A percentile compares a stretch with the other conserved stretches of the same genome.
Conservation (phyloP, 1,140 invertebrate species). For the Aphelinus atriplicis region DNA sequence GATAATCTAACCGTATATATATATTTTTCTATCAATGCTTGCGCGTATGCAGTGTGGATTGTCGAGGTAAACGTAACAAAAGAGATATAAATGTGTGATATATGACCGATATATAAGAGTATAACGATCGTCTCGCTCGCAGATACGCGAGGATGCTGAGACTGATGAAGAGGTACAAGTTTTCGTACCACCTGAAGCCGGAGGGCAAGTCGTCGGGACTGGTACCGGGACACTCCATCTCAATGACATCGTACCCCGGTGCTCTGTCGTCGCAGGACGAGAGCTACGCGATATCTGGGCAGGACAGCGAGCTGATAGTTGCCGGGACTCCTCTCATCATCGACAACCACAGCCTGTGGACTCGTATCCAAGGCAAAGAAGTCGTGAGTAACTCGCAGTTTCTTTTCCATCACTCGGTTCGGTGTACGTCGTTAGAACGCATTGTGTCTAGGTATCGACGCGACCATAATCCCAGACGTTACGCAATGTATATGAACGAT, state of each 20-base stretch:
- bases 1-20: too few species aligned
- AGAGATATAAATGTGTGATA: constrained; percentile 21
- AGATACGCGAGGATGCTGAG: constrained; percentile 88
- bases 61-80: not conserved
- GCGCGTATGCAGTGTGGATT: too few species aligned
- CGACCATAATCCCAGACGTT: too few species aligned
- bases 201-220: constrained; percentile 53
- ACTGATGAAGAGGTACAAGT: constrained; percentile 89
- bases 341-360: constrained; percentile 48
- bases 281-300: constrained; percentile 75
- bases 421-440: too few species aligned
- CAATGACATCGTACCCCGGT: constrained; percentile 88
- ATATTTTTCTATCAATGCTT: too few species aligned
- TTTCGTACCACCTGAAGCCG: constrained; percentile 76
- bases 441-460: too few species aligned
- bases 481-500: too few species aligned
- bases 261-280: constrained; percentile 88
- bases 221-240: constrained; percentile 72
- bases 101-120: too few species aligned
- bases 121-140: constrained; percentile 33
- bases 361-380: constrained; percentile 45
- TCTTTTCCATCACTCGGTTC: not conserved
- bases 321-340: constrained; percentile 68
- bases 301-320: constrained; percentile 67
- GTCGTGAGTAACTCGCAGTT: constrained; percentile 40